Evolutionary conservation across 1,140 invertebrate species (phyloP).

Genomic region (Planococcus citri): DNA sequence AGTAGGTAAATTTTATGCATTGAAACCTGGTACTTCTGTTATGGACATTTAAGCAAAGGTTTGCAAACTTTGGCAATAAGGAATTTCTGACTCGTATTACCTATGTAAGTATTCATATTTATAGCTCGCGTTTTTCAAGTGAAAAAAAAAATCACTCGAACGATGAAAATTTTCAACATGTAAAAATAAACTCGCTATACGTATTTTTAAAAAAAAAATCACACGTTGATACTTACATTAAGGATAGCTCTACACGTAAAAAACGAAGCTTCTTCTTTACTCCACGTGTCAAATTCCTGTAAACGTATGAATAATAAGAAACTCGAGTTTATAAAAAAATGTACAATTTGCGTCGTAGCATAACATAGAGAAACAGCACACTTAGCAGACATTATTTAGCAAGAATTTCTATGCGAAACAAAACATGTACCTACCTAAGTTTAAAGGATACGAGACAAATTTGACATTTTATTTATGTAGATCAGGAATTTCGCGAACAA

Average conservation of each 20-base stretch:
- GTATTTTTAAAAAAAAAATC: too few relatives aligned
- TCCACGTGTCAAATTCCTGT: slow-evolving; percentile 58
- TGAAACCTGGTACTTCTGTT: too few relatives aligned
- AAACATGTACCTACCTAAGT: not conserved
- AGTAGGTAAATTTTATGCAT: too few relatives aligned
- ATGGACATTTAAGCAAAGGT: too few relatives aligned
- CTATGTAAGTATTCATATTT: too few relatives aligned
- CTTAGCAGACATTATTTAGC: not conserved
- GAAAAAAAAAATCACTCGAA: too few relatives aligned
- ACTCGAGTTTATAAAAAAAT: not conserved
- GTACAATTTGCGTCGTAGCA: not conserved
- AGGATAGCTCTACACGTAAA: slow-evolving; percentile 50
- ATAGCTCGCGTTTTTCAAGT: too few relatives aligned
- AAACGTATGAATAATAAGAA: slow-evolving; percentile 34
- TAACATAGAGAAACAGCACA: not conserved
- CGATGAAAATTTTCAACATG: too few relatives aligned
- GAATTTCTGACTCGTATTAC: too few relatives aligned
- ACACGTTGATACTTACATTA: slow-evolving; percentile 45
- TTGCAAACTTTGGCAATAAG: too few relatives aligned
- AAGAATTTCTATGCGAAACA: not conserved
- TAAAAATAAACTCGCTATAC: too few relatives aligned
- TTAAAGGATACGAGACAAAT: not conserved
- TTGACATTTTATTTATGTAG: not conserved
- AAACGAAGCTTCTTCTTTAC: slow-evolving; percentile 57
- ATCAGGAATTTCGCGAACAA: not conserved